phyloP scores from a whole-genome alignment of 1,140 invertebrate genomes.

The Euwallacea fornicatus region DNA sequence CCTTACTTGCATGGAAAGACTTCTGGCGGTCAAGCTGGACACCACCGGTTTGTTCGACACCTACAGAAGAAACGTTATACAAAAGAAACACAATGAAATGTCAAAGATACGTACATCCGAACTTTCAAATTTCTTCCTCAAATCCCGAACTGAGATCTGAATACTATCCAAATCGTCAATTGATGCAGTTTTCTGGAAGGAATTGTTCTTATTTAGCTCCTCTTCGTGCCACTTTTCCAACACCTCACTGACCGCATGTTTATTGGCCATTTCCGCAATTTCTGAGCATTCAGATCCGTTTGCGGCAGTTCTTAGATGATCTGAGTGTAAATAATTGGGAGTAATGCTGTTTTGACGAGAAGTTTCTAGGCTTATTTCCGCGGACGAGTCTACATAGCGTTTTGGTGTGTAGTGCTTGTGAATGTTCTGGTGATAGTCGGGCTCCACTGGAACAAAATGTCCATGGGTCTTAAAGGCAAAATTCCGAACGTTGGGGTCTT shows the following conservation, averaged over 20 bases:
- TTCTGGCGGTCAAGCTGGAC: slow-evolving; percentile 80
- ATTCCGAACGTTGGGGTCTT: slow-evolving; percentile 40
- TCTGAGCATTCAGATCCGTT: slow-evolving; percentile 25
- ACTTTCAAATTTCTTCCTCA: slow-evolving; percentile 45
- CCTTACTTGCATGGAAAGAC: slow-evolving; percentile 73
- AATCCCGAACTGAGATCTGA: slow-evolving; percentile 42
- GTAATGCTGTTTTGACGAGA: not conserved
- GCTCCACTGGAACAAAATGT: slow-evolving; percentile 7
- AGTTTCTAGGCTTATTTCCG: slow-evolving; percentile 22
- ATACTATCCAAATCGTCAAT: slow-evolving; percentile 25
- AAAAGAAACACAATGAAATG: not conserved
- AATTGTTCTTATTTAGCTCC: too few relatives aligned
- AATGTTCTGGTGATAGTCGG: not conserved
- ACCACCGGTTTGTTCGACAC: slow-evolving; percentile 53
- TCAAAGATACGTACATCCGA: slow-evolving; percentile 39
- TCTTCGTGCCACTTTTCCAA: slow-evolving; percentile 12
- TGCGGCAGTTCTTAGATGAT: not conserved
- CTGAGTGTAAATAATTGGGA: not conserved
- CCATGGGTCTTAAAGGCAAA: slow-evolving; percentile 38
- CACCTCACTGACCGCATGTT: slow-evolving; percentile 26
- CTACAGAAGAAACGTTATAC: slow-evolving; percentile 14
- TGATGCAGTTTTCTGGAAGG: not conserved
- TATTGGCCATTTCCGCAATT: slow-evolving; percentile 24
- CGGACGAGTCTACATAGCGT: slow-evolving; percentile 12
- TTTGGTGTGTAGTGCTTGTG: not conserved